phyloP scores from a whole-genome alignment of 2,113 vertebrate genomes.

The Vanacampus margaritifer region DNA sequence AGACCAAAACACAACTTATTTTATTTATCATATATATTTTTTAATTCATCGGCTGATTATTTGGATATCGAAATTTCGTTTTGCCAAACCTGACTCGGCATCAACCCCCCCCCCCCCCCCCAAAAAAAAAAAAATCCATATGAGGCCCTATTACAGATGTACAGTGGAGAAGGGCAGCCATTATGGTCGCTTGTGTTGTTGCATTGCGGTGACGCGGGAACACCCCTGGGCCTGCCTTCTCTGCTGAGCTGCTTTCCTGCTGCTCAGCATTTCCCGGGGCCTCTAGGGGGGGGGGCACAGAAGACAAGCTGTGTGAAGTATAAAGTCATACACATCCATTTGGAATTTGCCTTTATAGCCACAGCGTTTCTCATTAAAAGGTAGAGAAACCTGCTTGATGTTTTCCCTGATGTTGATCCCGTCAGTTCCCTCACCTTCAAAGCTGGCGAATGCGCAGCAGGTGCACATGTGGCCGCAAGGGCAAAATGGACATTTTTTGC shows the following conservation, averaged over 20 bases:
- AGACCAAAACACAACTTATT: too few relatives aligned
- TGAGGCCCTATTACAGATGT: slow-evolving; percentile 36
- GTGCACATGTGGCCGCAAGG: slow-evolving; percentile 63
- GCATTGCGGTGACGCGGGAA: slow-evolving; percentile 37
- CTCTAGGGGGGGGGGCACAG: slow-evolving; percentile 48
- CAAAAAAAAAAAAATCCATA: too few relatives aligned
- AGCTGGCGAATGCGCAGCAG: slow-evolving; percentile 43
- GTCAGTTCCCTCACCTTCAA: slow-evolving; percentile 23
- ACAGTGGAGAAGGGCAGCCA: slow-evolving; percentile 22
- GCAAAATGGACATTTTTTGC: slow-evolving; percentile 56
- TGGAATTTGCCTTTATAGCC: slow-evolving; percentile 40
- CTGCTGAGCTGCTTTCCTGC: slow-evolving; percentile 63
- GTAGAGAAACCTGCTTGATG: slow-evolving; percentile 20
- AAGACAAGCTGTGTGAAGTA: slow-evolving; percentile 37
- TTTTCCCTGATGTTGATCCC: slow-evolving; percentile 13
- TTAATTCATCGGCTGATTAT: too few relatives aligned
- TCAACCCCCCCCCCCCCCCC: too few relatives aligned
- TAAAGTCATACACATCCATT: slow-evolving; percentile 11
- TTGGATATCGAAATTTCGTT: too few relatives aligned
- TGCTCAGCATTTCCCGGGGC: slow-evolving; percentile 62
- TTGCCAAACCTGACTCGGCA: too few relatives aligned
- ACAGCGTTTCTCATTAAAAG: slow-evolving; percentile 22
- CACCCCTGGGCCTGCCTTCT: slow-evolving; percentile 60
- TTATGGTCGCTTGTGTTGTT: slow-evolving; percentile 33
- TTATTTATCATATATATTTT: too few relatives aligned